Base-by-base conservation (phyloP, 2,797 vertebrate species). In the Rhodeus uyekii region DNA sequence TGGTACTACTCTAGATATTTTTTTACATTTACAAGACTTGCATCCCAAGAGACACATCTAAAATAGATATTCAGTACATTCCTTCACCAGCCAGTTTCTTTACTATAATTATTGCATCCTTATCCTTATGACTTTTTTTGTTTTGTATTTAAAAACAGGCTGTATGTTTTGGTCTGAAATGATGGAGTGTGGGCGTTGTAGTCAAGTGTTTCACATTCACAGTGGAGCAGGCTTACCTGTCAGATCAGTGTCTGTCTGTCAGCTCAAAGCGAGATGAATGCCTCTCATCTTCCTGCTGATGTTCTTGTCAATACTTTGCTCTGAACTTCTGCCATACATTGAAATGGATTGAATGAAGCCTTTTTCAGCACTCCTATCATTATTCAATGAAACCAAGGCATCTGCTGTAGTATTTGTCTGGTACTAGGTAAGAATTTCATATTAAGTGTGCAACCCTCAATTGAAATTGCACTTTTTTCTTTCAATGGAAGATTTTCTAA, bases 221-320 rank as follows among this genome's bases (percentile, higher is more conserved):
- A 27, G 48, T 34, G 22, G 48, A 46, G 32, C 48, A 68, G 14
- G 76, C 19, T 76, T 39, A 65, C 36, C 55, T 80, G 78, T 81
- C 85, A 76, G 81, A 76, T 83, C 71, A 61, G 76, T 79, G 71
- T 63, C 32, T 61, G 65, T 67, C 53, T 80, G 71, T 65, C 84
- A 67, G 77, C 48, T 78, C 48, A 46, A 34, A 38, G 44, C 19
- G 24, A 77, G 77, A 55, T 36, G 50, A 75, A 80, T 69, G 76
- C 50, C n/a, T 69, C 61, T 78, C 65, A 74, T 83, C 71, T 67
- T 38, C n/a, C 65, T 58, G 24, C 36, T 81, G 65, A 77, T 65
- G 81, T 60, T 39, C 36, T 42, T 80, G 50, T 71, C 69, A 76
- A 60, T 73, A 73, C 55, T 55, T 67, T 38, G 22, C 67, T 60